These are phyloP conservation scores for Lasioglossum calceatum DNA, from an alignment of 2,888 invertebrate species.

Conservation along the genomic window DNA sequence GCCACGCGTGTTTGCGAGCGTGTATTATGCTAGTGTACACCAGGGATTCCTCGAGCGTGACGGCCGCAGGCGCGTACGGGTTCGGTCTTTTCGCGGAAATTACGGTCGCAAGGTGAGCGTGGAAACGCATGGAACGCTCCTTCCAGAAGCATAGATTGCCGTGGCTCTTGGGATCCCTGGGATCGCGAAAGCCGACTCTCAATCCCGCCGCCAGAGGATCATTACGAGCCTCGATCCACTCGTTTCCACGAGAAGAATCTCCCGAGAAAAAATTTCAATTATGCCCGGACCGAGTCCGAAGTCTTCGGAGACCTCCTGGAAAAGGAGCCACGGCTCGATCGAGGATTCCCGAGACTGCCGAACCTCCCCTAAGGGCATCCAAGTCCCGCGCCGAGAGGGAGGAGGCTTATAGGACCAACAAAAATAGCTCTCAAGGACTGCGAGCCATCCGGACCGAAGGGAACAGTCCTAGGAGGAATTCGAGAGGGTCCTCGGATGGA, in stretches of 20 bases:
- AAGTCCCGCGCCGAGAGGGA: background rate
- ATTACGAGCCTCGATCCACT: background rate
- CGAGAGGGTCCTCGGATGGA: constrained; percentile 1
- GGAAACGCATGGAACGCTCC: constrained; percentile 21
- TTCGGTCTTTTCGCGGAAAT: constrained; percentile 24
- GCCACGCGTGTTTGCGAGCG: constrained; percentile 22
- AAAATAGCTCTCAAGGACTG: background rate
- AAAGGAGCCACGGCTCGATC: no score
- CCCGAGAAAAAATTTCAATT: background rate
- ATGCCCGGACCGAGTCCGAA: background rate
- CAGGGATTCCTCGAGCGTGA: constrained; percentile 63
- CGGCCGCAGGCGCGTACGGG: constrained; percentile 34
- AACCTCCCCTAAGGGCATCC: background rate
- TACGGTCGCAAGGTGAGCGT: constrained; percentile 15
- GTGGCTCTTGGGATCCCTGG: background rate
- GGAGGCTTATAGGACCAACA: background rate
- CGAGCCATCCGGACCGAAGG: background rate
- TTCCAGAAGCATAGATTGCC: background rate
- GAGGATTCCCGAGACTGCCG: background rate
- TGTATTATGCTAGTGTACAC: background rate
- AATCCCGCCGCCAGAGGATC: background rate
- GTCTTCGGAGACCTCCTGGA: background rate
- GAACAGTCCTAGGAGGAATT: background rate
- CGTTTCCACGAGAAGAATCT: background rate
- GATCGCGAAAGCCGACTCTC: background rate